Base-by-base conservation (phyloP, 2,113 vertebrate species). In the Poicephalus gulielmi region DNA sequence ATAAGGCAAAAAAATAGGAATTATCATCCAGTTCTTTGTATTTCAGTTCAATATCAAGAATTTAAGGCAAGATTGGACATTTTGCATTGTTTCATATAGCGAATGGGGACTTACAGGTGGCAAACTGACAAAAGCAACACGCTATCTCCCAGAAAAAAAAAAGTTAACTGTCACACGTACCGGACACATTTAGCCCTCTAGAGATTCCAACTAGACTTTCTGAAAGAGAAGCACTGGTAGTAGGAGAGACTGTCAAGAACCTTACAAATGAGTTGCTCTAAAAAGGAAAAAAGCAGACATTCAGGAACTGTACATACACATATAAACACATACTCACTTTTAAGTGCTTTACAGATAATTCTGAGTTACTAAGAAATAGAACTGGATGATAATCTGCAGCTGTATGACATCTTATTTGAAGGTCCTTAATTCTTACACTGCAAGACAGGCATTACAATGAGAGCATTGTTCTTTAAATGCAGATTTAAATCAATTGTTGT, bases 61-160 rank as follows among this genome's bases (percentile, higher is more conserved):
- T 73, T 98, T 98, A 99, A 99, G 98, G 98, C 99, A 99, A 98
- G 98, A 98, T 97, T 98, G 97, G 96, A 88, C 90, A 30, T 95
- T 97, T 98, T 98, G 99, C 97, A 95, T 97, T 94, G 94, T 98
- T 98, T 98, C 96, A 91, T 43, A 62, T 1, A 41, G 90, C 46
- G 96, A 89, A 78, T 55, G 74, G 85, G 88, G 71, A 95, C 84
- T 92, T 37, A 88, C 50, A 82, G 88, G 83, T 92, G 94, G 70
- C 84, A 94, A 94, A 37, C 9, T 89, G 85, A 96, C 93, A 91
- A 62, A 68, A 98, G 96, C 86, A 97, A 98, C 96, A 96, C 23
- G 4, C 53, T 78, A 22, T 90, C 97, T 98, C 96, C 97, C 97
- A 98, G 67, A 53, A 90, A 73, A 95, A 95, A 86, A 95, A 89